These are phyloP conservation scores for Bruchidius siliquastri DNA, from an alignment of 2,888 invertebrate species.

Conservation along the genomic window DNA sequence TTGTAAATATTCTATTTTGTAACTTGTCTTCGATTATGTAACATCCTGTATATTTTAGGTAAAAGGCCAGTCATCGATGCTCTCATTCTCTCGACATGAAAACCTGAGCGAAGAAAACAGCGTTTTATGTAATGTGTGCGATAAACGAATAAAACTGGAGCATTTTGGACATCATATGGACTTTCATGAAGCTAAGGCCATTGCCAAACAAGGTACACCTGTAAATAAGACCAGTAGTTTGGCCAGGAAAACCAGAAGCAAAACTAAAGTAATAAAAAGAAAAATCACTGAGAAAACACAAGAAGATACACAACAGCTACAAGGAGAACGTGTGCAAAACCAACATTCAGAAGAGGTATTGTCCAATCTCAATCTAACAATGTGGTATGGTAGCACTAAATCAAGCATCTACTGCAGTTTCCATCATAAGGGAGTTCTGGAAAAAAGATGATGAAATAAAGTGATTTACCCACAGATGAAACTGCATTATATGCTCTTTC, in stretches of 20 bases:
- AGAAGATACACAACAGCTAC: too few relatives aligned
- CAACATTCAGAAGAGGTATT: too few relatives aligned
- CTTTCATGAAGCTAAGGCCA: not conserved
- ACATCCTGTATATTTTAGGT: not conserved
- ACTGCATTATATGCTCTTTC: too few relatives aligned
- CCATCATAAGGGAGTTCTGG: too few relatives aligned
- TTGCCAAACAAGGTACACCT: not conserved
- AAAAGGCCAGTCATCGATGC: not conserved
- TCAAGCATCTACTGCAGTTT: too few relatives aligned
- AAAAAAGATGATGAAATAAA: too few relatives aligned
- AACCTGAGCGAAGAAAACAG: slow-evolving; percentile 12
- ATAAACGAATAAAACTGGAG: slow-evolving; percentile 8
- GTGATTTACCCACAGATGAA: too few relatives aligned
- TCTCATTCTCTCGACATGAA: not conserved
- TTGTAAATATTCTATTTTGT: too few relatives aligned
- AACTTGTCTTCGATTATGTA: too few relatives aligned
- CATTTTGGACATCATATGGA: slow-evolving; percentile 14
- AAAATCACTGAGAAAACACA: not conserved
- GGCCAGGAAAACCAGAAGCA: slow-evolving; percentile 5
- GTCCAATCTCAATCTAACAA: too few relatives aligned
- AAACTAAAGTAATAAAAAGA: not conserved
- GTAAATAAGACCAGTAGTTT: slow-evolving; percentile 8
- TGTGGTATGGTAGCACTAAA: too few relatives aligned
- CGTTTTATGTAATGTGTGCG: slow-evolving; percentile 3
- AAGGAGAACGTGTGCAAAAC: too few relatives aligned